phyloP scores from a whole-genome alignment of 2,888 invertebrate species.

The Hemicrepidius hirtus region DNA sequence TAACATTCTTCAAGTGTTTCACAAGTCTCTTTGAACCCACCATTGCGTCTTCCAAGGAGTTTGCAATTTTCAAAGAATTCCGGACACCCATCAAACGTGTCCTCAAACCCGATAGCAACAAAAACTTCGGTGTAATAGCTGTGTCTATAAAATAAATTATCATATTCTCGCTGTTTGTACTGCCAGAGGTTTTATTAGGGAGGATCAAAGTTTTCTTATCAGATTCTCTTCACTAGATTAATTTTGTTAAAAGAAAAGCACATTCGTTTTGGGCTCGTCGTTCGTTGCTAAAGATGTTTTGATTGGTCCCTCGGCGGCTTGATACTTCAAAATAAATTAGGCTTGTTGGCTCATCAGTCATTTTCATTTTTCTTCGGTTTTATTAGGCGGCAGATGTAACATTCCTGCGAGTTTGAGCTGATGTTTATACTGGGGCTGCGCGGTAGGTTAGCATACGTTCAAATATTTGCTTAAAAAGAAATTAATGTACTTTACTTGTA shows the following conservation, averaged over 20 bases:
- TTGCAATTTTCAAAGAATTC: conserved; percentile 17
- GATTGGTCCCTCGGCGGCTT: background rate
- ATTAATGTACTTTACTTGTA: background rate
- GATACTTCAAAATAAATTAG: conserved; percentile 11
- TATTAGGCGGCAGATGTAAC: background rate
- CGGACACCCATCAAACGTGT: conserved; percentile 22
- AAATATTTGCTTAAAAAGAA: background rate
- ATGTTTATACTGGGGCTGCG: background rate
- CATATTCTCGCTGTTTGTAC: conserved; percentile 23
- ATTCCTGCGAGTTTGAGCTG: background rate
- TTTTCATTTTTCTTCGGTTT: background rate
- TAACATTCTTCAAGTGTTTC: conserved; percentile 11
- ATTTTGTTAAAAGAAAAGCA: conserved; percentile 10
- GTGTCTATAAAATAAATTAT: conserved; percentile 29
- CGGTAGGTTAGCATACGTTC: background rate
- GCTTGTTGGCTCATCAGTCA: conserved; percentile 11
- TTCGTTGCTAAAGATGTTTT: background rate
- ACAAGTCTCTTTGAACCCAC: conserved; percentile 16
- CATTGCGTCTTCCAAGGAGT: conserved; percentile 17
- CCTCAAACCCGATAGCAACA: conserved; percentile 9
- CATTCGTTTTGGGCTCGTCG: conserved; percentile 7
- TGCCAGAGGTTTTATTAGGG: conserved; percentile 15
- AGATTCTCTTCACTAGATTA: conserved; percentile 23
- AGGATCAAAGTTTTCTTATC: conserved; percentile 16
- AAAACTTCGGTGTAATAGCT: conserved; percentile 20